A percentile compares a stretch with the other conserved stretches of the same genome.
Evolutionary conservation across 2,113 vertebrate genomes (phyloP).

Genomic region (Numida meleagris): DNA sequence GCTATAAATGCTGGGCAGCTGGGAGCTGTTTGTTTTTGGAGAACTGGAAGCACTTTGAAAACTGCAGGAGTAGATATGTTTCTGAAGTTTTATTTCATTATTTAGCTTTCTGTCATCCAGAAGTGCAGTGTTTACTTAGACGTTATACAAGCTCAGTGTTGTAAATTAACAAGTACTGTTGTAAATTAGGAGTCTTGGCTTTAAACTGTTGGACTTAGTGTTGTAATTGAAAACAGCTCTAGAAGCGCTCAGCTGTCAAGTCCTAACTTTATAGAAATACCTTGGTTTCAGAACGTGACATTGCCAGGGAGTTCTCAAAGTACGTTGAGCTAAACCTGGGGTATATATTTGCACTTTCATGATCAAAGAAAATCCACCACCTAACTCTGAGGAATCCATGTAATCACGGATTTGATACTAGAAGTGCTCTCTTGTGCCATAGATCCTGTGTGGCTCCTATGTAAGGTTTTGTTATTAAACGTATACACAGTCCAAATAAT

Average conservation of each 20-base stretch:
- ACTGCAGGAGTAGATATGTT: slow-evolving; percentile 62
- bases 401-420: neutral
- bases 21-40: slow-evolving; percentile 58
- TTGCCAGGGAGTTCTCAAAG: neutral
- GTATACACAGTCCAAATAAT: neutral
- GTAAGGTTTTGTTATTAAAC: neutral
- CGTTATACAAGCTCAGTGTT: slow-evolving; percentile 64
- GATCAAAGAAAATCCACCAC: neutral
- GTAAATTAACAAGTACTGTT: slow-evolving; percentile 63
- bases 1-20: slow-evolving; percentile 30
- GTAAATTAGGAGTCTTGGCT: slow-evolving; percentile 68
- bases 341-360: neutral
- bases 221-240: slow-evolving; percentile 68
- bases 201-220: slow-evolving; percentile 63
- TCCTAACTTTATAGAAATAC: slow-evolving; percentile 43
- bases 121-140: slow-evolving; percentile 70
- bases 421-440: neutral
- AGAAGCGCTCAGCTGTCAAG: slow-evolving; percentile 57
- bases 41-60: slow-evolving; percentile 61
- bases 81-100: slow-evolving; percentile 69
- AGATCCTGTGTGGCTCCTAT: neutral
- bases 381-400: neutral
- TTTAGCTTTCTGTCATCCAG: slow-evolving; percentile 63
- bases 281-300: slow-evolving; percentile 3
- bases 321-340: neutral